A percentile compares a stretch with the other conserved stretches of the same genome.
phyloP scores from a whole-genome alignment of 2,888 invertebrate species.

The Chrysotoxum bicinctum region DNA sequence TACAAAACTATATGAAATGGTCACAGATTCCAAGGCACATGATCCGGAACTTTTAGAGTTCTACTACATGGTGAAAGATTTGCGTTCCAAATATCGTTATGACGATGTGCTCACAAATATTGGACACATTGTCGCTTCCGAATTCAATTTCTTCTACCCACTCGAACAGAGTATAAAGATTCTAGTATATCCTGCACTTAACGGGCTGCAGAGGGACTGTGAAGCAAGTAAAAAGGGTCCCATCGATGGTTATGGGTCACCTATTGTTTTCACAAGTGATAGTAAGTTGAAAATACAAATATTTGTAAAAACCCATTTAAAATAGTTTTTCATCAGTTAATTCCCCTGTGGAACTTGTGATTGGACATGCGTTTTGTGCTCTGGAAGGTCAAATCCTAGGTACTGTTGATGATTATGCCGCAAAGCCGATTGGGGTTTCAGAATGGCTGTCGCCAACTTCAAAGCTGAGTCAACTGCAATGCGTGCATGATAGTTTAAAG shows the following conservation, averaged over 20 bases:
- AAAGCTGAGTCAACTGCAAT: slow-evolving; percentile 93
- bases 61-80: slow-evolving; percentile 90
- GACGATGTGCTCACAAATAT: slow-evolving; percentile 91
- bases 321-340: slow-evolving; percentile 84
- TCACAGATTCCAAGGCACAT: slow-evolving; percentile 86
- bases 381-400: slow-evolving; percentile 88
- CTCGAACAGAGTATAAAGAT: slow-evolving; percentile 94
- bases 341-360: slow-evolving; percentile 92
- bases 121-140: slow-evolving; percentile 93
- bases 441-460: slow-evolving; percentile 94
- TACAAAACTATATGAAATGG: slow-evolving; percentile 86
- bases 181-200: slow-evolving; percentile 86
- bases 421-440: slow-evolving; percentile 88
- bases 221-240: slow-evolving; percentile 80
- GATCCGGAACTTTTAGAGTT: slow-evolving; percentile 92
- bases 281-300: slow-evolving; percentile 83
- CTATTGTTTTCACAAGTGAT: slow-evolving; percentile 95
- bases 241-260: slow-evolving; percentile 83
- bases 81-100: slow-evolving; percentile 89
- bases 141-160: slow-evolving; percentile 90
- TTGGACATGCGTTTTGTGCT: slow-evolving; percentile 91
- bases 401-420: slow-evolving; percentile 86
- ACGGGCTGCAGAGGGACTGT: slow-evolving; percentile 81
- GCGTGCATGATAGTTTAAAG: slow-evolving; percentile 96
- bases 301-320: background rate